Conservation (phyloP, 2,888 invertebrate genomes). For the Pardosa pseudoannulata region DNA sequence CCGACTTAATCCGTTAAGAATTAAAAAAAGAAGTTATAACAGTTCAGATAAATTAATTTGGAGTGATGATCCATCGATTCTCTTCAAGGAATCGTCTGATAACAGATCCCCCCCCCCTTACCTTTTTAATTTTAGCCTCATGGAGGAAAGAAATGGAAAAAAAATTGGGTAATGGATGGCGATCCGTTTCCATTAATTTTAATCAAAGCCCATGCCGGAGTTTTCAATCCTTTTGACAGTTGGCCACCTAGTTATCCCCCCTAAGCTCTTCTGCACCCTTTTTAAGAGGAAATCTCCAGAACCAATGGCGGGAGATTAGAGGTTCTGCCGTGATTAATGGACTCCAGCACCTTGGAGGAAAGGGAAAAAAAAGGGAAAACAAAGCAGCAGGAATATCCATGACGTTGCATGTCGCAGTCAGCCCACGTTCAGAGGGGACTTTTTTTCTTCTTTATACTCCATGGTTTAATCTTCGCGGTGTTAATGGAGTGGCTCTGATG, state of each 20-base stretch:
- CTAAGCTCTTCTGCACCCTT: background rate
- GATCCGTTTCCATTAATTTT: background rate
- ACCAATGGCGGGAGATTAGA: background rate
- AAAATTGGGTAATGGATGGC: no score
- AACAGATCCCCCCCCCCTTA: no score
- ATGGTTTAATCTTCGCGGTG: background rate
- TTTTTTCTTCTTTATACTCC: background rate
- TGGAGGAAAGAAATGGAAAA: no score
- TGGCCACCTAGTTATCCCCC: slow-evolving; percentile 1
- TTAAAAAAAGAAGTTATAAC: no score
- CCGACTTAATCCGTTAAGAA: no score
- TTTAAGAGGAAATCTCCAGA: background rate
- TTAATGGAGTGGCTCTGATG: background rate
- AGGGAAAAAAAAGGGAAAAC: background rate
- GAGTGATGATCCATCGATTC: no score
- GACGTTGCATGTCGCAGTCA: background rate
- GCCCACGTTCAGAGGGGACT: background rate
- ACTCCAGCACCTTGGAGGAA: background rate
- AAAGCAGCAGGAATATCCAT: background rate
- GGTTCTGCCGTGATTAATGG: background rate
- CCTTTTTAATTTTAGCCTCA: no score
- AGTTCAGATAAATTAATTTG: no score
- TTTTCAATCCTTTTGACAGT: slow-evolving; percentile 3
- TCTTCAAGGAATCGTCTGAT: no score
- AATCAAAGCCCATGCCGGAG: background rate